phyloP scores from a whole-genome alignment of 2,888 invertebrate genomes.

The Spodoptera picta region DNA sequence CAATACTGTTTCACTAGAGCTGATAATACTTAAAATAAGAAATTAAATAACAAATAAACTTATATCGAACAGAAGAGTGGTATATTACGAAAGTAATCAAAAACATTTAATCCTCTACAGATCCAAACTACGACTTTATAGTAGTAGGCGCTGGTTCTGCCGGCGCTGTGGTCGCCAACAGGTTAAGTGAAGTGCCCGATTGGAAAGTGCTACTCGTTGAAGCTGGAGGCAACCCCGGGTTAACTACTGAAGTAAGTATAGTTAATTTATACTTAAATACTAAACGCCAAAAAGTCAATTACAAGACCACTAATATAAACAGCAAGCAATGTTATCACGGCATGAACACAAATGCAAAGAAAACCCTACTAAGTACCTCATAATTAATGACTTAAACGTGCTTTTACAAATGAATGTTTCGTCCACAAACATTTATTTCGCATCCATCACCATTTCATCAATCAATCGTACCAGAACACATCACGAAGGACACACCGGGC shows the following conservation, averaged over 20 bases:
- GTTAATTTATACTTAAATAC: not conserved
- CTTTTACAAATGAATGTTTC: too few relatives aligned
- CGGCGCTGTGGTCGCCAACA: conserved; percentile 89
- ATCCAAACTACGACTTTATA: conserved; percentile 88
- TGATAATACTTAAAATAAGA: too few relatives aligned
- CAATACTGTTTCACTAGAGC: too few relatives aligned
- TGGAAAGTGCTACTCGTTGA: conserved; percentile 89
- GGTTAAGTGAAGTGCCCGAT: conserved; percentile 86
- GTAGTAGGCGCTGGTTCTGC: conserved; percentile 90
- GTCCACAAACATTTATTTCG: too few relatives aligned
- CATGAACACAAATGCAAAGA: too few relatives aligned
- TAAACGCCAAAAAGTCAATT: not conserved
- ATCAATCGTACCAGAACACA: too few relatives aligned
- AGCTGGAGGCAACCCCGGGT: conserved; percentile 89
- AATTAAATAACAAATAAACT: too few relatives aligned
- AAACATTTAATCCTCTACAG: conserved; percentile 41
- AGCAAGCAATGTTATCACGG: too few relatives aligned
- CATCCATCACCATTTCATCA: too few relatives aligned
- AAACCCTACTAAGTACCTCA: too few relatives aligned
- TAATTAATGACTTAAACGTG: not conserved
- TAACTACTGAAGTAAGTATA: conserved; percentile 74
- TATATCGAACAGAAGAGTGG: too few relatives aligned
- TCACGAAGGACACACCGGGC: too few relatives aligned
- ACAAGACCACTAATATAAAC: not conserved
- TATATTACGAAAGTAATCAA: not conserved